Conservation (phyloP, 2,113 vertebrate species). For the Uria aalge region DNA sequence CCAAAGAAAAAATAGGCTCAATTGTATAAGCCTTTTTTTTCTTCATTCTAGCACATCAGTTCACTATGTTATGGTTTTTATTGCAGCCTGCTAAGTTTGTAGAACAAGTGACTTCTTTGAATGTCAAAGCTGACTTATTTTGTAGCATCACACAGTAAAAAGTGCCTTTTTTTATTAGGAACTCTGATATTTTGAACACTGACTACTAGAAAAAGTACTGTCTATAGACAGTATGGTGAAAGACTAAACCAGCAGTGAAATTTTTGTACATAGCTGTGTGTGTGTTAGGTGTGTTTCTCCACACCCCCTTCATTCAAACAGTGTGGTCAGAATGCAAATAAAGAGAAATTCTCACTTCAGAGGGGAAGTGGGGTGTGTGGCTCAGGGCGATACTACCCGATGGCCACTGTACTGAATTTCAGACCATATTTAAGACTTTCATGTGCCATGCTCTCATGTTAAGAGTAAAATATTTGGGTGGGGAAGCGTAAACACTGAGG, state of each 20-base stretch:
- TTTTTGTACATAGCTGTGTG: neutral
- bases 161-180: neutral
- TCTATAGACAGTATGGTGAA: neutral
- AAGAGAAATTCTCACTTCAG: neutral
- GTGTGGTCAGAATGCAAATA: slow-evolving; percentile 39
- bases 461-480: neutral
- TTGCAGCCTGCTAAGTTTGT: slow-evolving; percentile 23
- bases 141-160: neutral
- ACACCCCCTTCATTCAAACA: slow-evolving; percentile 28
- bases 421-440: neutral
- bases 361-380: neutral
- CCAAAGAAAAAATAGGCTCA: slow-evolving; percentile 34
- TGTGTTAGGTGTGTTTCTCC: slow-evolving; percentile 9
- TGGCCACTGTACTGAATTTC: neutral
- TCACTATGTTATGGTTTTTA: slow-evolving; percentile 35
- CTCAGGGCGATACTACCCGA: neutral
- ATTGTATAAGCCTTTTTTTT: neutral
- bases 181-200: neutral
- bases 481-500: neutral
- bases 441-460: neutral
- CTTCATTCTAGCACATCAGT: neutral
- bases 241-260: neutral
- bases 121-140: neutral
- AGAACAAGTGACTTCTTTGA: slow-evolving; percentile 20
- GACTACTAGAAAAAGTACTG: neutral